These are phyloP conservation scores for Atta colombica DNA, from an alignment of 1,140 invertebrate genomes.

Conservation along the genomic window DNA sequence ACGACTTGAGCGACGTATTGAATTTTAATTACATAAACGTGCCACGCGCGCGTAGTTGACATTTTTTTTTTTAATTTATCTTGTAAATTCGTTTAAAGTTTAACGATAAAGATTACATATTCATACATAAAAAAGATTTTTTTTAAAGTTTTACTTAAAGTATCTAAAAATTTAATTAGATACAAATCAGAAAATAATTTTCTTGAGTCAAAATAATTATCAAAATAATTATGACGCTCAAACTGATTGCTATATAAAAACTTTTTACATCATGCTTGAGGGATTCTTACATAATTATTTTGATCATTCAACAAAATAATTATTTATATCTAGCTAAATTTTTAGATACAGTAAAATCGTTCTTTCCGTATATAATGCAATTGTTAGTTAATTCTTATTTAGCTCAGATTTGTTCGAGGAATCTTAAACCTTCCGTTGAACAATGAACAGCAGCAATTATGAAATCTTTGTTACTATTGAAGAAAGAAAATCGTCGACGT, in stretches of 20 bases:
- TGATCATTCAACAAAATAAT: too few species aligned
- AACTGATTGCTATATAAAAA: too few species aligned
- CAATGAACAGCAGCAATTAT: background rate
- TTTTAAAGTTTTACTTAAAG: too few species aligned
- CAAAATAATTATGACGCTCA: too few species aligned
- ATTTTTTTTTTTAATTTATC: constrained; percentile 14
- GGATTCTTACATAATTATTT: too few species aligned
- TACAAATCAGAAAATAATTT: too few species aligned
- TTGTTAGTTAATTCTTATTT: background rate
- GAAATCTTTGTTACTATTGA: constrained; percentile 3
- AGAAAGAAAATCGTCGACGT: constrained; percentile 43
- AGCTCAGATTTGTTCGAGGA: background rate
- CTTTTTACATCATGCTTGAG: too few species aligned
- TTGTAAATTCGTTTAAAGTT: background rate
- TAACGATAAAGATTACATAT: background rate
- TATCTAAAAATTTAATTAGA: too few species aligned
- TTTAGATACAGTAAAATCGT: too few species aligned
- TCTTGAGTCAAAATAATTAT: too few species aligned
- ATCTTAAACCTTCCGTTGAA: background rate
- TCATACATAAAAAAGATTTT: too few species aligned
- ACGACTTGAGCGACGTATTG: constrained; percentile 11
- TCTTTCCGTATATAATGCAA: background rate
- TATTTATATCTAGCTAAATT: too few species aligned
- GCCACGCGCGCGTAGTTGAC: background rate
- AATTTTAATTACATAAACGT: constrained; percentile 38